These are phyloP conservation scores for Taphrorychus bicolor DNA, from an alignment of 2,888 invertebrate genomes.

Conservation along the genomic window DNA sequence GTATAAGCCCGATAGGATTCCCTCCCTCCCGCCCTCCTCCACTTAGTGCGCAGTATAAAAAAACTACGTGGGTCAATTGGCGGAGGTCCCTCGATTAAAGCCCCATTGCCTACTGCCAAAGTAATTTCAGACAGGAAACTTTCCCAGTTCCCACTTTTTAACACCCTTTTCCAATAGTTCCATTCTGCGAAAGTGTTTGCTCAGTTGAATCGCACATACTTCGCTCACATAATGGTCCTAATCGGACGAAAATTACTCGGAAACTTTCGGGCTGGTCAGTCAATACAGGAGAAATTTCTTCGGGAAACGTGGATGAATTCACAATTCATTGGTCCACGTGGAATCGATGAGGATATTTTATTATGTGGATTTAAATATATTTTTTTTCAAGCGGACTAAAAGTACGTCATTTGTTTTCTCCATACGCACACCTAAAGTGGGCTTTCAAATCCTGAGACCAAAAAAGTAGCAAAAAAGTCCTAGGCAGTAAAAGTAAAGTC, in stretches of 20 bases:
- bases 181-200: slow-evolving; percentile 52
- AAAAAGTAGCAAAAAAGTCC: no score
- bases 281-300: not conserved
- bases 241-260: slow-evolving; percentile 57
- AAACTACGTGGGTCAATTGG: slow-evolving; percentile 28
- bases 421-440: no score
- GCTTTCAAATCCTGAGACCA: no score
- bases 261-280: slow-evolving; percentile 48
- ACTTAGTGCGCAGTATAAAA: slow-evolving; percentile 21
- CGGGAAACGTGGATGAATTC: not conserved
- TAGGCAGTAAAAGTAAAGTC: no score
- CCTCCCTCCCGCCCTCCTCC: slow-evolving; percentile 2
- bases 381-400: no score
- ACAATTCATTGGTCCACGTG: not conserved
- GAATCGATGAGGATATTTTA: not conserved
- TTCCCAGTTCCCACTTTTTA: slow-evolving; percentile 58
- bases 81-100: slow-evolving; percentile 11
- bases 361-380: no score
- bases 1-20: not conserved
- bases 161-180: slow-evolving; percentile 52
- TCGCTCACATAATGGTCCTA: slow-evolving; percentile 56
- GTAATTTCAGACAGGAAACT: slow-evolving; percentile 53
- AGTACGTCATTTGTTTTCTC: no score
- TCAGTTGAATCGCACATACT: slow-evolving; percentile 55
- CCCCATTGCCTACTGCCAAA: slow-evolving; percentile 21